Percentiles rank a stretch among this genome's conserved stretches.
These are phyloP conservation scores for Coendou prehensilis DNA, from an alignment of 2,797 vertebrate genomes.

Conservation along the genomic window DNA sequence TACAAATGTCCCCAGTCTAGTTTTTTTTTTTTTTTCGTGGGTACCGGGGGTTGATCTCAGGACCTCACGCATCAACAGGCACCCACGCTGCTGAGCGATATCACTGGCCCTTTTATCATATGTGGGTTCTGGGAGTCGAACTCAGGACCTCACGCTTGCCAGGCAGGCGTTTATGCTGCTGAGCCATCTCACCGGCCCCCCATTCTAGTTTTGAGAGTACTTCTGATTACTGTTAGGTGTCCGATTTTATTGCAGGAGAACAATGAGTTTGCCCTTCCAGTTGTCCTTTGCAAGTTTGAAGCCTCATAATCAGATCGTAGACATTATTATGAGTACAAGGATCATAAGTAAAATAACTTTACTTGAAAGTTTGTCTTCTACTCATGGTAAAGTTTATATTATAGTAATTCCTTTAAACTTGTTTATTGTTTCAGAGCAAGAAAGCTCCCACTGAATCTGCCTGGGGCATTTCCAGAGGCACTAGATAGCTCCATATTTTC, in stretches of 20 bases:
- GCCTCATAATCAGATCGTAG: neutral
- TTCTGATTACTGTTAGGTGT: neutral
- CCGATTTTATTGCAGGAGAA: neutral
- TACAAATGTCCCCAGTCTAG: neutral
- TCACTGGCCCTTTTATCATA: too few species aligned
- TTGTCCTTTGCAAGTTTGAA: neutral
- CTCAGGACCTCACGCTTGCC: too few species aligned
- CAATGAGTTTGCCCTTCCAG: neutral
- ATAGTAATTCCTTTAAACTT: neutral
- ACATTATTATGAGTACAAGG: neutral
- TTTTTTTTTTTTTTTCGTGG: neutral
- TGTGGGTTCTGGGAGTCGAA: too few species aligned
- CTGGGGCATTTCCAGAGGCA: neutral
- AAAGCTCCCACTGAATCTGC: neutral
- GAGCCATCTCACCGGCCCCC: too few species aligned
- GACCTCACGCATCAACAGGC: too few species aligned
- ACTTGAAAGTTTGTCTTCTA: conserved; percentile 1
- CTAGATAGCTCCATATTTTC: neutral
- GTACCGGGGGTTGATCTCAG: too few species aligned
- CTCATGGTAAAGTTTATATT: neutral
- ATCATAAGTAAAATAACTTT: neutral
- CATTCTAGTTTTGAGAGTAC: neutral
- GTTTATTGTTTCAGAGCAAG: neutral
- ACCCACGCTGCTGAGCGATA: too few species aligned
- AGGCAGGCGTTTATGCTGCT: too few species aligned